Evolutionary conservation across 2,797 vertebrate species (phyloP), one percentile per base, ranked within the genome.

Genomic region (Gobio occitaniae): DNA sequence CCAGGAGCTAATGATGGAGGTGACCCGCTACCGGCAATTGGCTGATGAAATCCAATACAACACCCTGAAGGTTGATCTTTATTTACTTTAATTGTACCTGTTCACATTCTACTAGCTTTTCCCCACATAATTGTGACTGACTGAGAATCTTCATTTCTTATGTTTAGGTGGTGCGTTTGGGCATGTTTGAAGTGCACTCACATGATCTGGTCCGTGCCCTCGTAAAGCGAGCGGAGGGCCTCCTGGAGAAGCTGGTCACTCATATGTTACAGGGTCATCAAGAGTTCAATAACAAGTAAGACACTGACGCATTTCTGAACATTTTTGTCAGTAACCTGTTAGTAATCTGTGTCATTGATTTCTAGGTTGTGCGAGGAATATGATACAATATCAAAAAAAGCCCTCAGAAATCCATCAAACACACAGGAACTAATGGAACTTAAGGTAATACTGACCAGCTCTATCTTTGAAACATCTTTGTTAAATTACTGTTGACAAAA

Each of bases 161-260:
- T 87, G 0, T 88, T 92, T 85, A 99, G 97, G 93, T 91, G 66
- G 63, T 95, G 52, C 94, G 78, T 50, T 91, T 98, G 68, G 97
- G 97, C 87, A 96, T 98, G 95, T 98, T 97, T 90, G 96, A 97
- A 89, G 88, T 98, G 38, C 96, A 93, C 81, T 96, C 95, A 88
- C 95, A 96, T 29, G 93, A 96, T 79, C 92, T 98, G 78, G 93
- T 97, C 88, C 90, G 88, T 17, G 86, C 94, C 61, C 91, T 99
- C 78, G 91, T 93, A 70, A 95, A 95, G 85, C 92, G 93, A 71
- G 95, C 95, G 12, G 92, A 96, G 41, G 66, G 88, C n/a, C 93
- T 97, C 68, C 91, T 92, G 90, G 92, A 95, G 76, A 96, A 92
- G 91, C 91, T 98, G 84, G 88, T 95, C 70, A 84, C 89, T 11